phyloP scores from a whole-genome alignment of 2,888 invertebrate species.

The Reticulitermes lucifugus region DNA sequence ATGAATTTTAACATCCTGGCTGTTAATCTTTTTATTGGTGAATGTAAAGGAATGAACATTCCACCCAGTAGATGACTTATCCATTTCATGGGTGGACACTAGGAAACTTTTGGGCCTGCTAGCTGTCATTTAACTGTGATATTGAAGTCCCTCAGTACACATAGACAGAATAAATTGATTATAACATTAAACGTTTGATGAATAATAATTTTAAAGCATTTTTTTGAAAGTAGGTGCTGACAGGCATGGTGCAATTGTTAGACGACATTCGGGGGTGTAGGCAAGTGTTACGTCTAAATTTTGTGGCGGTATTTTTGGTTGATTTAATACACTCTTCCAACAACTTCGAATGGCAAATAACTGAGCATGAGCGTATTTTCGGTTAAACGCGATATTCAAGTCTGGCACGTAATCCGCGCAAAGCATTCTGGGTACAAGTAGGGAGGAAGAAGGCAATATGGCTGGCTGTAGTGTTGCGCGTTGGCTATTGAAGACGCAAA shows the following conservation, averaged over 20 bases:
- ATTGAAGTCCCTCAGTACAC: neutral
- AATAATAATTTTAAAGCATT: neutral
- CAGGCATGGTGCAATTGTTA: neutral
- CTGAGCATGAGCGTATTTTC: constrained; percentile 53
- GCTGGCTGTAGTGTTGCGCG: constrained; percentile 42
- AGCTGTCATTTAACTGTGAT: no score
- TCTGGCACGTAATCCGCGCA: constrained; percentile 54
- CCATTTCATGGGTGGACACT: no score
- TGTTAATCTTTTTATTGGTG: no score
- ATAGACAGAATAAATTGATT: neutral
- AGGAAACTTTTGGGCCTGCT: no score
- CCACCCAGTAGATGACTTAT: no score
- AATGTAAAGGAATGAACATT: no score
- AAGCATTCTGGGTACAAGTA: constrained; percentile 54
- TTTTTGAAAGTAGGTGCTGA: neutral
- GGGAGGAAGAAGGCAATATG: constrained; percentile 54
- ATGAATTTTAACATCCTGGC: no score
- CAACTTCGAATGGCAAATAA: constrained; percentile 25
- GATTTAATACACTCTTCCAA: neutral
- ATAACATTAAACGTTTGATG: neutral
- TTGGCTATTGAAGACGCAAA: constrained; percentile 43
- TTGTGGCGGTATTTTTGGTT: neutral
- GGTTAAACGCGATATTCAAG: constrained; percentile 53
- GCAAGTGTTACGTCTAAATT: neutral
- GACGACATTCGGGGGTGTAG: neutral